These are phyloP conservation scores for Gasterosteus aculeatus DNA, from an alignment of 2,113 vertebrate species.

Conservation along the genomic window DNA sequence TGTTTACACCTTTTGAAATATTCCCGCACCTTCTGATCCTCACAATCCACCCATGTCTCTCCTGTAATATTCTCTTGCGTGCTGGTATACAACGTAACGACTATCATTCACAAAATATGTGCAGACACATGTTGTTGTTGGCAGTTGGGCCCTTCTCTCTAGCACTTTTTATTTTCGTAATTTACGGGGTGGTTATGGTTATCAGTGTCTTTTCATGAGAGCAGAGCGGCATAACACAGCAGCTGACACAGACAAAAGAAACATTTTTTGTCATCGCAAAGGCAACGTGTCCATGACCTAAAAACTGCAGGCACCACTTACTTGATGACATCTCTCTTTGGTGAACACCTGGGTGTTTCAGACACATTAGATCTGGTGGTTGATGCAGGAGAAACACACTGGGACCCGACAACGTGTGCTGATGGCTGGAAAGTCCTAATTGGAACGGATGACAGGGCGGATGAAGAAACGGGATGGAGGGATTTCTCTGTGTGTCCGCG, in stretches of 20 bases:
- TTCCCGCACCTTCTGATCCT: background rate
- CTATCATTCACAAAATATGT: background rate
- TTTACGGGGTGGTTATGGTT: background rate
- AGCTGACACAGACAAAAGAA: background rate
- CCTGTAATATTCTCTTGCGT: background rate
- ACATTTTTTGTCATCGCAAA: background rate
- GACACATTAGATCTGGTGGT: slow-evolving; percentile 1
- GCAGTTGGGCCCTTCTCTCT: background rate
- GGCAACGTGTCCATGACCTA: background rate
- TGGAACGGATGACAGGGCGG: background rate
- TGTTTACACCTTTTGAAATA: slow-evolving; percentile 13
- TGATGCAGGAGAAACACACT: background rate
- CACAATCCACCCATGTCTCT: background rate
- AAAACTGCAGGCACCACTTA: background rate
- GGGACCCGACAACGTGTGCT: background rate
- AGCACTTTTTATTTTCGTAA: background rate
- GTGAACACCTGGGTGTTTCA: background rate
- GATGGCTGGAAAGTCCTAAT: background rate
- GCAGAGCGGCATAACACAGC: background rate
- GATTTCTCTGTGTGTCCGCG: slow-evolving; percentile 12
- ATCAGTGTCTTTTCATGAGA: background rate
- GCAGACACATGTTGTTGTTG: background rate
- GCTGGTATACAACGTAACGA: background rate
- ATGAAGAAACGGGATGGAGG: background rate
- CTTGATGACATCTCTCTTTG: slow-evolving; percentile 9